phyloP scores from a whole-genome alignment of 2,888 invertebrate species.

The Pedicia rivosa region DNA sequence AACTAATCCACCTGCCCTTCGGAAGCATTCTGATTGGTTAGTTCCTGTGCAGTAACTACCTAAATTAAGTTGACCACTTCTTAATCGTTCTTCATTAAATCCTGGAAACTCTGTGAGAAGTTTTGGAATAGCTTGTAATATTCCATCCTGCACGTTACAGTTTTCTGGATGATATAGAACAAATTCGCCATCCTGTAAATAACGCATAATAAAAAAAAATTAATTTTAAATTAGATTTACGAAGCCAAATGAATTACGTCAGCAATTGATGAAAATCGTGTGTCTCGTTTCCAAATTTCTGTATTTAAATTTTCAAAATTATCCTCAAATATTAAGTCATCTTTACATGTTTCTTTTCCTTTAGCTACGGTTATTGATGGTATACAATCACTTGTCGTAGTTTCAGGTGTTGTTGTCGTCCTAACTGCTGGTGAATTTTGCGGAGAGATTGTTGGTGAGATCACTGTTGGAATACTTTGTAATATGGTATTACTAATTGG shows the following conservation, averaged over 20 bases:
- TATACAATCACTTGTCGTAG: too few relatives aligned
- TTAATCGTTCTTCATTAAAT: conserved; percentile 16
- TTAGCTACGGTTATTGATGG: conserved; percentile 15
- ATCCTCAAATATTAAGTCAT: conserved; percentile 42
- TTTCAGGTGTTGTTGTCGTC: too few relatives aligned
- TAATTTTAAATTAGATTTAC: too few relatives aligned
- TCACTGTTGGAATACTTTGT: too few relatives aligned
- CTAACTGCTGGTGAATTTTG: neutral
- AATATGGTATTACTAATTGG: too few relatives aligned
- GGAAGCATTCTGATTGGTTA: conserved; percentile 27
- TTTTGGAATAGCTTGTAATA: conserved; percentile 27
- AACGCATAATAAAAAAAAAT: too few relatives aligned
- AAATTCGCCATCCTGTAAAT: conserved; percentile 31
- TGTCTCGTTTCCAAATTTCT: too few relatives aligned
- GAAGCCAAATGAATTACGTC: too few relatives aligned
- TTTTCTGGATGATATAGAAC: conserved; percentile 26
- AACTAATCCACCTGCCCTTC: conserved; percentile 20
- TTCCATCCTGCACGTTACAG: conserved; percentile 20
- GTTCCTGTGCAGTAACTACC: conserved; percentile 33
- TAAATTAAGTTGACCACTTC: conserved; percentile 24
- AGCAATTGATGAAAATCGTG: too few relatives aligned
- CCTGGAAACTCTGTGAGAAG: conserved; percentile 18
- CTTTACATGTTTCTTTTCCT: conserved; percentile 26
- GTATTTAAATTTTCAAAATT: conserved; percentile 37
- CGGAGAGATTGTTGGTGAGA: neutral